Conservation (phyloP, 2,797 vertebrate genomes). For the Telmatherina bonti region DNA sequence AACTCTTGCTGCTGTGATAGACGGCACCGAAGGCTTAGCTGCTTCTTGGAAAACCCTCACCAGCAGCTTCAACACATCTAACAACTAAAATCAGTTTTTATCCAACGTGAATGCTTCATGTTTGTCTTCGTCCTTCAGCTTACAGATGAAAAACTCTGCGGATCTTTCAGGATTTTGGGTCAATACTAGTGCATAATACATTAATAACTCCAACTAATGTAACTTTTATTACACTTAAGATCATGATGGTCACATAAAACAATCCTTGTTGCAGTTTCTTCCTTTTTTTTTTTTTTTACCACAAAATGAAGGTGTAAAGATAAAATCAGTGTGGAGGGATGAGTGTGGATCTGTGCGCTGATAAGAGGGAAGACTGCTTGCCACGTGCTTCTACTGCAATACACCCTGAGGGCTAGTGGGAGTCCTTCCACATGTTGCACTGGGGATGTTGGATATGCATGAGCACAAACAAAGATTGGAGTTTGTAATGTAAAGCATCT, state of each 20-base stretch:
- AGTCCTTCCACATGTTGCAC: slow-evolving; percentile 42
- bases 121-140: background rate
- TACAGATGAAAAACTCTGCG: background rate
- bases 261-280: background rate
- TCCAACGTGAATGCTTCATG: background rate
- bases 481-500: slow-evolving; percentile 54
- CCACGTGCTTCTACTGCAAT: slow-evolving; percentile 23
- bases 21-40: no score
- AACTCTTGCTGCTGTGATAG: background rate
- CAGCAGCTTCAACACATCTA: background rate
- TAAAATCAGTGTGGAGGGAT: slow-evolving; percentile 51
- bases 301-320: slow-evolving; percentile 28
- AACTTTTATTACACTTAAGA: background rate
- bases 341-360: slow-evolving; percentile 52
- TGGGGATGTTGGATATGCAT: slow-evolving; percentile 46
- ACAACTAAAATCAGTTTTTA: background rate
- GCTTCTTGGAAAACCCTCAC: background rate
- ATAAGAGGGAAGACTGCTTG: slow-evolving; percentile 63
- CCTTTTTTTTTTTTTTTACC: background rate
- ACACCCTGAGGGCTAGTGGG: slow-evolving; percentile 40
- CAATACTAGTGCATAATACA: background rate
- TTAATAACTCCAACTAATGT: slow-evolving; percentile 13
- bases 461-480: slow-evolving; percentile 45
- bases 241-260: background rate
- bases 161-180: background rate